Base-by-base conservation (phyloP, 2,113 vertebrate genomes). In the Grammomys dolichurus region DNA sequence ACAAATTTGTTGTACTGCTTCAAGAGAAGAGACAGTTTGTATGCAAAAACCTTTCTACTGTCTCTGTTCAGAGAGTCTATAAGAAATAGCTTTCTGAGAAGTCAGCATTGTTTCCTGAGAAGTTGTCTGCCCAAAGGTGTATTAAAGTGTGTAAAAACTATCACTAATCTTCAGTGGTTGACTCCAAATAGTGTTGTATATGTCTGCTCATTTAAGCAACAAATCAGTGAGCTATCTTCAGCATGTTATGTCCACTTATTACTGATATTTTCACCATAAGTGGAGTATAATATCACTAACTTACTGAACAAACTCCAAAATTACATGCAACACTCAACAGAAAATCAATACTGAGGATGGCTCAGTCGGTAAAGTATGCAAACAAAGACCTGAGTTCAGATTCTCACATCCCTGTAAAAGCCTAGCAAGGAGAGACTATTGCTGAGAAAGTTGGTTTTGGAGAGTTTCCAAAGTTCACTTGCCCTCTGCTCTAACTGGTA, bases 301-400 rank as follows among this genome's bases (percentile, higher is more conserved):
- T 87, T 96, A 96, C 87, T 96, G 94, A 97, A 93, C 92, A 98
- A 97, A 98, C 97, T 96, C 88, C 95, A 96, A 95, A 98, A 97
- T 97, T 97, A 97, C 97, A 95, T 96, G 97, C 96, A 96, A 85
- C 88, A 93, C 69, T 0, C 7, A 96, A 93, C 94, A 31, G 19
- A 95, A 95, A 97, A 97, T 98, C 97, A 97, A 94, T 98, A 97
- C 20, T 92, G 40, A 8, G 6, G 24, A 63, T 46, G n/a, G 14
- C 7, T 43, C n/a, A 12, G 24, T 85, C 10, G 14, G n/a, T 43
- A 16, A 84, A 65, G 13, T 43, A 14, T 17, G 14, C 24, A 60
- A 85, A 65, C 24, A 60, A 85, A 65, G 40, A 43, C 58, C 58
- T 3, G 40, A 31, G 81, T 85, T 84, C 58, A 63, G 58, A 84